Base-by-base conservation (phyloP, 2,797 vertebrate genomes). In the Pyrocephalus nanus region DNA sequence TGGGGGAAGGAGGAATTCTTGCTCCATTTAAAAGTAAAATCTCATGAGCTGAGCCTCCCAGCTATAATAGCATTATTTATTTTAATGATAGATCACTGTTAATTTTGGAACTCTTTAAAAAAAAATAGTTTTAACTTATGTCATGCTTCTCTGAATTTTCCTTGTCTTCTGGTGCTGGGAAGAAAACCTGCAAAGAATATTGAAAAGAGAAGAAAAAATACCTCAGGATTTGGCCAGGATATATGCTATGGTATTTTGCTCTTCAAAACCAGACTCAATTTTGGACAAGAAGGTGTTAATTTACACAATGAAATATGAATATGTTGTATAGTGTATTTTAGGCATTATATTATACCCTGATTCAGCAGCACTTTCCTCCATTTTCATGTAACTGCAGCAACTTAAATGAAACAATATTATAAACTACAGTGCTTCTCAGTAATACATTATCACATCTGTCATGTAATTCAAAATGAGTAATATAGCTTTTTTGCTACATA, bases 351-450 rank as follows among this genome's bases (percentile, higher is more conserved):
- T 83, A 81, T 45, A 34, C 23, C 19, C 40, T 53, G 40, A 62
- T 91, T 86, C 51, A 84, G 25, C 19, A 47, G 29, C 0, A 0
- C 2, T 1, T 64, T 71, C 38, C 70, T 90, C 38, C 0, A 0
- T 67, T 93, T 81, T 86, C 54, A 7, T 53, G 29, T 61, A 75
- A 67, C 47, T 51, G 43, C n/a, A 64, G 43, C 38, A 69, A 42
- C 70, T 90, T 70, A 58, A 84, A 55, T 55, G 16, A 51, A 77
- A 29, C 45, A 74, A n/a, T 62, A 72, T 83, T 61, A 32, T 77
- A 36, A 81, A 62, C 20, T 32, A 23, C 22, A 50, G 14, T 51
- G 51, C 23, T 66, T 83, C 55, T 76, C 32, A 36, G 32, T 36
- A 77, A 47, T 36, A 34, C 5, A 16, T 60, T 73, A 79, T 32